Conservation (phyloP, 2,888 invertebrate genomes). For the Spilarctia lutea region DNA sequence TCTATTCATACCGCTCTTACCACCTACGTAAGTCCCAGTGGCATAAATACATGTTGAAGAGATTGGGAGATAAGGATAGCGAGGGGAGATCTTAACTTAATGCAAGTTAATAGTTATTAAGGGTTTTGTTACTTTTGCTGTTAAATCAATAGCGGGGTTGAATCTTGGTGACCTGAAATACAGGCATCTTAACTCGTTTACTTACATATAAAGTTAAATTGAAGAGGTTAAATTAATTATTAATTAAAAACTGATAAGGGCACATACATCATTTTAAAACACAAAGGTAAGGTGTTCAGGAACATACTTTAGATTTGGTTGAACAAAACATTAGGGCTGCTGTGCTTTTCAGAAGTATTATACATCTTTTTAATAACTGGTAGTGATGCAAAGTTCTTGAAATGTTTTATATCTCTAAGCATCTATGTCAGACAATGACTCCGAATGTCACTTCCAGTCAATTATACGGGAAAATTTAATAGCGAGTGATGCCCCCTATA, state of each 20-base stretch:
- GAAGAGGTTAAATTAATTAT: too few species aligned
- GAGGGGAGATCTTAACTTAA: conserved; percentile 12
- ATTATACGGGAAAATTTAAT: not conserved
- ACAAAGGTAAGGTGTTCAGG: not conserved
- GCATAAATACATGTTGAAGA: conserved; percentile 35
- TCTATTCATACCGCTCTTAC: conserved; percentile 22
- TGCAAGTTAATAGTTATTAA: conserved; percentile 5
- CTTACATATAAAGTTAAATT: too few species aligned
- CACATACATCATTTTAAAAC: too few species aligned
- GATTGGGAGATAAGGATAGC: conserved; percentile 25
- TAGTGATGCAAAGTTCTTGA: not conserved
- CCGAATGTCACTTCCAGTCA: not conserved
- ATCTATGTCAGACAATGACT: not conserved
- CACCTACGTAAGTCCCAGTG: conserved; percentile 17
- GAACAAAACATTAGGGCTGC: too few species aligned
- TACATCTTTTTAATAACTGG: not conserved
- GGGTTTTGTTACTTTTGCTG: not conserved
- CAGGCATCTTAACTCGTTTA: too few species aligned
- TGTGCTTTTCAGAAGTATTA: not conserved
- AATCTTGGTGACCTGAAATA: too few species aligned
- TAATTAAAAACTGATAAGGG: too few species aligned
- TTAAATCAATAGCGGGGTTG: not conserved
- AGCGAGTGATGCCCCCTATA: not conserved
- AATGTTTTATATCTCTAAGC: not conserved
- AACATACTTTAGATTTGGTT: too few species aligned